Evolutionary conservation across 2,888 invertebrate genomes (phyloP).

Genomic region (Oxyteleia sp.): DNA sequence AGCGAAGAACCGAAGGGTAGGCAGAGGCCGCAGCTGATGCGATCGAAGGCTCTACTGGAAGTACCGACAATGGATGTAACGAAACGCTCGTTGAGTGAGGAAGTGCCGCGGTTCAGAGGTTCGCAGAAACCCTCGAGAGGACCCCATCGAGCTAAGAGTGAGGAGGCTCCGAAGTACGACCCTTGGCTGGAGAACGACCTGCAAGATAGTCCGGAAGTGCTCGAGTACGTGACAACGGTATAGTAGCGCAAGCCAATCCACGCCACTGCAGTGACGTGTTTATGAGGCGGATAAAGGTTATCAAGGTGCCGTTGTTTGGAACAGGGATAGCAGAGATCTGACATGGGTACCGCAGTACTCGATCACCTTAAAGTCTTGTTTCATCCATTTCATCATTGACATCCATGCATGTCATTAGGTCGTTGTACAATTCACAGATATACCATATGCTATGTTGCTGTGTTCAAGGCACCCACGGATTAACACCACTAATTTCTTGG

Average conservation of each 20-base stretch:
- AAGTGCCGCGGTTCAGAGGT: constrained; percentile 82
- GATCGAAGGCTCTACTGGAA: constrained; percentile 84
- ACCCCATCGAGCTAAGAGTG: constrained; percentile 84
- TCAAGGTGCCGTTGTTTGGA: not conserved
- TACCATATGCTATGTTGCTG: not conserved
- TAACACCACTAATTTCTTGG: constrained; percentile 27
- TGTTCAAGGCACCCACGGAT: constrained; percentile 7
- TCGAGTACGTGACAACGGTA: constrained; percentile 86
- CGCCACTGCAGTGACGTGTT: constrained; percentile 8
- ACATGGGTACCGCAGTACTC: not conserved
- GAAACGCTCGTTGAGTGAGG: constrained; percentile 86
- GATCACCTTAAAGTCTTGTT: too few species aligned
- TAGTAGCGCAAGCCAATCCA: constrained; percentile 44
- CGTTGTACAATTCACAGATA: not conserved
- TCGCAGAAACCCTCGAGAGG: constrained; percentile 79
- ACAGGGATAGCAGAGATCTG: not conserved
- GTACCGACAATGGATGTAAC: constrained; percentile 82
- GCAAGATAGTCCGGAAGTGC: constrained; percentile 80
- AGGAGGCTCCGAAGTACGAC: constrained; percentile 83
- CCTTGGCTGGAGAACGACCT: constrained; percentile 81
- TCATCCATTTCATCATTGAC: not conserved
- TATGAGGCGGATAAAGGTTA: not conserved
- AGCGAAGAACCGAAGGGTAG: constrained; percentile 83
- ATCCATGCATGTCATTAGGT: not conserved
- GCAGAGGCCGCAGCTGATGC: constrained; percentile 82